A percentile compares a stretch with the other conserved stretches of the same genome.
phyloP scores from a whole-genome alignment of 2,888 invertebrate species.

The Cheiracanthium punctorium region DNA sequence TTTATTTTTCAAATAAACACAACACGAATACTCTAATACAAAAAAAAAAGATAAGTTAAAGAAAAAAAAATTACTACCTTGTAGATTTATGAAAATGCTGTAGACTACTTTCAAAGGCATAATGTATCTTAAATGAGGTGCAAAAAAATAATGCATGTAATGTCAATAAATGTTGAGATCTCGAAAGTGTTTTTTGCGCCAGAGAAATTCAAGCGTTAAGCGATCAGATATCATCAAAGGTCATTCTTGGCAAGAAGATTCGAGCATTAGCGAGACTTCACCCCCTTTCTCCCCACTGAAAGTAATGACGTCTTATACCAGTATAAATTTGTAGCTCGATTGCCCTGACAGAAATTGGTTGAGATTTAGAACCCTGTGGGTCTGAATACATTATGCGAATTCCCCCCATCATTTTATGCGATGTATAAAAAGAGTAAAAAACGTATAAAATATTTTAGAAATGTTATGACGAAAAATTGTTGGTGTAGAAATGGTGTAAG shows the following conservation, averaged over 20 bases:
- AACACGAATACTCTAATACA: too few species aligned
- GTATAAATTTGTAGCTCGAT: constrained; percentile 1
- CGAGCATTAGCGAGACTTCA: neutral
- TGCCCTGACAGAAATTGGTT: neutral
- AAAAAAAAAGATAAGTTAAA: too few species aligned
- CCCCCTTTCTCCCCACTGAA: neutral
- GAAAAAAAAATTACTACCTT: too few species aligned
- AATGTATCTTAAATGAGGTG: constrained; percentile 49
- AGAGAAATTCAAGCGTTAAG: constrained; percentile 28
- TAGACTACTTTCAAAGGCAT: constrained; percentile 6
- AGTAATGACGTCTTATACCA: constrained; percentile 50
- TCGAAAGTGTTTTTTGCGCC: constrained; percentile 53
- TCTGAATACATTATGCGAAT: constrained; percentile 57
- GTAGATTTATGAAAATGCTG: neutral
- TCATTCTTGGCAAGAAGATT: constrained; percentile 35
- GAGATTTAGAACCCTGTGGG: constrained; percentile 4
- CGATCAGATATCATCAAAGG: constrained; percentile 48
- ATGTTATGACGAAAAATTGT: neutral
- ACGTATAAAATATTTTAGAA: constrained; percentile 47
- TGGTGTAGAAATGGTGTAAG: constrained; percentile 27
- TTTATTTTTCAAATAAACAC: too few species aligned
- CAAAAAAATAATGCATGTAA: constrained; percentile 39
- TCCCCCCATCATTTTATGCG: constrained; percentile 23
- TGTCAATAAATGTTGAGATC: constrained; percentile 62
- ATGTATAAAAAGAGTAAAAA: constrained; percentile 65